phyloP scores from a whole-genome alignment of 64 coral and sea anemone genomes.

The Stylophora pistillata region DNA sequence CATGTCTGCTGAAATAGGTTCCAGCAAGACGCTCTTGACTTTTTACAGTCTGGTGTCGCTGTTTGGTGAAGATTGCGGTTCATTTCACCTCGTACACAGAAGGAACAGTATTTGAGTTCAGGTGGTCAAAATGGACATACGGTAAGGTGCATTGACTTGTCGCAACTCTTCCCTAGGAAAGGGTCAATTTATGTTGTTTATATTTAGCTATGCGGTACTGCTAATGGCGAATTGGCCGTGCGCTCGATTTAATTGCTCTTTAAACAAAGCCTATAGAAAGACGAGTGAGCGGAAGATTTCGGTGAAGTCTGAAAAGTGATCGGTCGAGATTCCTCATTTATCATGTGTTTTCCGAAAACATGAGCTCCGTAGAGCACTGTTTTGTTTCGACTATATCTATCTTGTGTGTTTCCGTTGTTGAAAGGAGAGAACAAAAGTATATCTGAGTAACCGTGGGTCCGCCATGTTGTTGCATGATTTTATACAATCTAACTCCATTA shows the following conservation, averaged over 20 bases:
- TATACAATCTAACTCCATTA: neutral
- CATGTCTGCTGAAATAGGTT: neutral
- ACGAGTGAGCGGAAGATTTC: too few species aligned
- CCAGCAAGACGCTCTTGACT: neutral
- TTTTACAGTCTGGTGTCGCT: neutral
- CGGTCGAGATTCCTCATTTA: too few species aligned
- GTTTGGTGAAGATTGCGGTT: neutral
- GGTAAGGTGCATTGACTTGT: slow-evolving; percentile 1
- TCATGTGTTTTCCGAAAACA: neutral
- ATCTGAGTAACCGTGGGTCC: neutral
- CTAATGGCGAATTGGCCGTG: too few species aligned
- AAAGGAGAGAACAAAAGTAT: neutral
- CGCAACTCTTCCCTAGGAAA: neutral
- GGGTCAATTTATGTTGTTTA: too few species aligned
- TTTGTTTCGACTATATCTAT: neutral
- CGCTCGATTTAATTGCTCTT: too few species aligned
- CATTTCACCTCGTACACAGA: neutral
- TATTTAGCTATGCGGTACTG: too few species aligned
- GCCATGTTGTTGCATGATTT: neutral
- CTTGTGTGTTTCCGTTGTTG: neutral
- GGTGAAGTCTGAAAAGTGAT: too few species aligned
- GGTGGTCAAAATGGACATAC: neutral
- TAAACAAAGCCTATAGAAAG: too few species aligned
- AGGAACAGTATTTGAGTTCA: neutral
- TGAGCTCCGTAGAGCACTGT: neutral